Conservation (phyloP, 2,888 invertebrate species). For the Drosophila falleni region DNA sequence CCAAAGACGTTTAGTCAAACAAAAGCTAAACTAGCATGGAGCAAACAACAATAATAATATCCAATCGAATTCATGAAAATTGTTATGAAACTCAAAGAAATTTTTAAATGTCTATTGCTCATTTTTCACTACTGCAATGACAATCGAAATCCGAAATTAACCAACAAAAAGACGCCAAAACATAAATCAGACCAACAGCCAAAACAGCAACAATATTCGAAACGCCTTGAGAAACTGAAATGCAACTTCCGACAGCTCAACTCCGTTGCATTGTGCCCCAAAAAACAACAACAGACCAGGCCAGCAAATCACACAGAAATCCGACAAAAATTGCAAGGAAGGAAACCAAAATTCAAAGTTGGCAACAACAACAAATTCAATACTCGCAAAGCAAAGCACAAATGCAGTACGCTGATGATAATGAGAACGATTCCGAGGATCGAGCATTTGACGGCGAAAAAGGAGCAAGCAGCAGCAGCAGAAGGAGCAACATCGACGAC, state of each 20-base stretch:
- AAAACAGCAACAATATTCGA: slow-evolving; percentile 30
- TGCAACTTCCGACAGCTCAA: slow-evolving; percentile 34
- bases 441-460: slow-evolving; percentile 75
- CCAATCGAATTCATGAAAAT: slow-evolving; percentile 52
- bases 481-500: slow-evolving; percentile 34
- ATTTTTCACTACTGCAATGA: slow-evolving; percentile 64
- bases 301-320: slow-evolving; percentile 65
- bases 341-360: slow-evolving; percentile 76
- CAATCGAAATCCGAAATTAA: slow-evolving; percentile 43
- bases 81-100: slow-evolving; percentile 78
- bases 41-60: slow-evolving; percentile 40
- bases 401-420: slow-evolving; percentile 51
- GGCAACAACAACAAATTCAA: slow-evolving; percentile 30
- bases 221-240: slow-evolving; percentile 46
- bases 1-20: slow-evolving; percentile 34
- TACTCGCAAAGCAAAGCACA: slow-evolving; percentile 42
- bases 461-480: slow-evolving; percentile 39
- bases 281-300: slow-evolving; percentile 56
- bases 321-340: slow-evolving; percentile 72
- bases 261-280: slow-evolving; percentile 57
- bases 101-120: slow-evolving; percentile 73
- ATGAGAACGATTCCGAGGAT: slow-evolving; percentile 59
- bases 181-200: slow-evolving; percentile 17
- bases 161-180: slow-evolving; percentile 28
- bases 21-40: slow-evolving; percentile 61